Evolutionary conservation across 2,113 vertebrate species (phyloP).

Genomic region (Ammodytes dubius): DNA sequence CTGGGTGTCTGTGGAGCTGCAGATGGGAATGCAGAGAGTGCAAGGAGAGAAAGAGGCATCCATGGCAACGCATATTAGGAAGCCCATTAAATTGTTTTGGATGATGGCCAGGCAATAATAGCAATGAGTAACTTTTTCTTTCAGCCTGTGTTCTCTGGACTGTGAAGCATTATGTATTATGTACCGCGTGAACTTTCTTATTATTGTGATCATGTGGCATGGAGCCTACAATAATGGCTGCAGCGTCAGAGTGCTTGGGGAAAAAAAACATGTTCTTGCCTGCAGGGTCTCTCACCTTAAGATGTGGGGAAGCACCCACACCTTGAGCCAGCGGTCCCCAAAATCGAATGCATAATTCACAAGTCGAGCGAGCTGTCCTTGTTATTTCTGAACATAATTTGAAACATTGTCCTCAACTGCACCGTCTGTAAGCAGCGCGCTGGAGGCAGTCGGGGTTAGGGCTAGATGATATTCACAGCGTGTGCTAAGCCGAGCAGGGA

Average conservation of each 20-base stretch:
- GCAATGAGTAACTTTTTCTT: conserved; percentile 64
- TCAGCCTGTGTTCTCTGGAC: conserved; percentile 59
- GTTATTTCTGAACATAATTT: conserved; percentile 42
- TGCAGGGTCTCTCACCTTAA: conserved; percentile 13
- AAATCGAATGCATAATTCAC: conserved; percentile 30
- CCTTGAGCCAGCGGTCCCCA: neutral
- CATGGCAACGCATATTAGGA: conserved; percentile 57
- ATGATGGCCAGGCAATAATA: conserved; percentile 69
- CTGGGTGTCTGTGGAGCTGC: conserved; percentile 38
- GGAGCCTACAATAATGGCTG: conserved; percentile 68
- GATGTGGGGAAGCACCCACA: neutral
- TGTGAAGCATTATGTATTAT: conserved; percentile 70
- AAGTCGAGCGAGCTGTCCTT: conserved; percentile 15
- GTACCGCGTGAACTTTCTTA: conserved; percentile 61
- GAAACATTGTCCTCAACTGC: conserved; percentile 23
- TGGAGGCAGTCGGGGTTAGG: conserved; percentile 41
- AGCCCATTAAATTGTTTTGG: conserved; percentile 69
- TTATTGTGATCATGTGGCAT: conserved; percentile 75
- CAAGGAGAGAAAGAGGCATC: conserved; percentile 42
- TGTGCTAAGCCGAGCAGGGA: conserved; percentile 33
- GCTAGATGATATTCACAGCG: conserved; percentile 44
- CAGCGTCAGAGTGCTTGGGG: conserved; percentile 42
- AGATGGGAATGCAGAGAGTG: conserved; percentile 32
- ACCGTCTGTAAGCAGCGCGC: conserved; percentile 27
- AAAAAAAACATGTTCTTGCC: conserved; percentile 10